Base-by-base conservation (phyloP, 2,113 vertebrate species). In the Pantherophis guttatus region DNA sequence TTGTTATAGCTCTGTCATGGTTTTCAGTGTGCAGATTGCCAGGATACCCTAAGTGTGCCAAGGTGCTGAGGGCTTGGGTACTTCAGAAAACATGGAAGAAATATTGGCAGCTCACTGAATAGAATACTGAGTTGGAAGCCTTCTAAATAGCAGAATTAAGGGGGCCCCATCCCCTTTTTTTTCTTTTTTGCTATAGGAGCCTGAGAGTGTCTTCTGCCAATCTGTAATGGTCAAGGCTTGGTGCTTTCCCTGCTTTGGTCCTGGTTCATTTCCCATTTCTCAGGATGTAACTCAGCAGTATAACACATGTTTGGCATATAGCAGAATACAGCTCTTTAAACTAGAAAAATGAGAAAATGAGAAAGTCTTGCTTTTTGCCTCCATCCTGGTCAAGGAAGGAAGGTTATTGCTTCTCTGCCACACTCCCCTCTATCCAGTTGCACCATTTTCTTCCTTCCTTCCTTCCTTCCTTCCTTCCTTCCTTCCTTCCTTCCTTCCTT, bases 151-250 rank as follows among this genome's bases (percentile, higher is more conserved):
- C 33, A 89, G 9, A 24, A 89, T 33, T 55, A 55, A 88, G 13
- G 44, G 44, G 44, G 6, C 26, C 26, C 0, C 8, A 1, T 5
- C 1, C 4, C 4, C 26, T 1, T 29, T 11, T 29, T 10, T 29
- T 65, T 62, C 19, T 29, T 12, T 19, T 52, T 55, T 88, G 29
- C n/a, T 23, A 89, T 12, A 39, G 86, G 26, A 87, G 48, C 86
- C 24, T 53, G 12, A 87, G 24, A 87, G 44, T 13, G 5, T 24
- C 23, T 52, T 87, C 11, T 87, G 86, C 86, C 86, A 52, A 26
- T 52, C 24, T 52, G 44, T 87, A 87, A 26, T 15, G 24, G 48
- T 87, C 48, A 87, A 52, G 23, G 24, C 24, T 13, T 87, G 48
- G 5, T 50, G 24, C 2, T 87, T 87, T 86, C 48, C 5, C 11